Evolutionary conservation across 2,797 vertebrate genomes (phyloP).

Genomic region (Cuculus canorus): DNA sequence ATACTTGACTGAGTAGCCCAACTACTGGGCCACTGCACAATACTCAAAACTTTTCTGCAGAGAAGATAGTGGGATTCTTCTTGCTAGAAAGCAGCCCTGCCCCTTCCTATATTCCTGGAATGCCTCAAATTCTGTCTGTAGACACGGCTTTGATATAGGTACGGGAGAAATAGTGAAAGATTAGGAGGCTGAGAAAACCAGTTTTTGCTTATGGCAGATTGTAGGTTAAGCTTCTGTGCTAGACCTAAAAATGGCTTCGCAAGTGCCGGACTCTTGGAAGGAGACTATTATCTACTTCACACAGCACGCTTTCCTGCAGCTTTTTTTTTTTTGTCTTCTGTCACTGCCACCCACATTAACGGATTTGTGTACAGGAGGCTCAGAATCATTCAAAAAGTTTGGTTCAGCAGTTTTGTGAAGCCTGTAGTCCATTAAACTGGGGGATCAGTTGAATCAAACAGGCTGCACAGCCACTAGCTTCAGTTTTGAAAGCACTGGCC

Average conservation of each 20-base stretch:
- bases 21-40: neutral
- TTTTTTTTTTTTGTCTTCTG: neutral
- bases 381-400: constrained; percentile 50
- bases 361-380: constrained; percentile 52
- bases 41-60: neutral
- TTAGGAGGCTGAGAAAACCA: neutral
- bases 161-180: neutral
- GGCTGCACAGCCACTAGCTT: constrained; percentile 30
- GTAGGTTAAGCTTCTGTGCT: neutral
- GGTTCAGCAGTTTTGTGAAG: constrained; percentile 53
- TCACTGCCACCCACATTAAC: neutral
- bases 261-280: neutral
- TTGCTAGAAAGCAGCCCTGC: neutral
- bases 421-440: constrained; percentile 62
- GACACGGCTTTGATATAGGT: neutral
- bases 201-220: neutral
- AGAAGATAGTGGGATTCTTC: neutral
- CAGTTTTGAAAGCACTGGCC: constrained; percentile 69
- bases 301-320: neutral
- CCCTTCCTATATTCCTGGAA: neutral
- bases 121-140: neutral
- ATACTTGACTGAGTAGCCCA: neutral
- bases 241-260: neutral
- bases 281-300: neutral
- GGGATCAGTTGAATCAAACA: constrained; percentile 61